phyloP scores from a whole-genome alignment of 2,113 vertebrate species.

The Axis porcinus region DNA sequence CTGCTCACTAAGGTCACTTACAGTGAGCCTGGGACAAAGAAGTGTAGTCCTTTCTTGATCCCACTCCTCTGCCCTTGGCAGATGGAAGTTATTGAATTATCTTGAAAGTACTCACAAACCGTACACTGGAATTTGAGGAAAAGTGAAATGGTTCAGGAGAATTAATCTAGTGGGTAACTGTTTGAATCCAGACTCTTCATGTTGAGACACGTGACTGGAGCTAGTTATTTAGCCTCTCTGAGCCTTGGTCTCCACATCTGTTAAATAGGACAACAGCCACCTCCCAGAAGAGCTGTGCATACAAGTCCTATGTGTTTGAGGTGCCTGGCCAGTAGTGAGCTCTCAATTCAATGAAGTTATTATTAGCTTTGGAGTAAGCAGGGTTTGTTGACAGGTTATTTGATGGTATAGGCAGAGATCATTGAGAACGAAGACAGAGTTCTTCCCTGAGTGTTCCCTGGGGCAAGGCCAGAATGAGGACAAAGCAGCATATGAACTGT shows the following conservation, averaged over 20 bases:
- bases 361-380: conserved; percentile 52
- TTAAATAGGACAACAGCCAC: background rate
- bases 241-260: background rate
- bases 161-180: background rate
- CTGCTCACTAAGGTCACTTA: background rate
- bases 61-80: background rate
- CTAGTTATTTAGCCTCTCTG: background rate
- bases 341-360: background rate
- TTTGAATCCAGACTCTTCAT: background rate
- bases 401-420: conserved; percentile 29
- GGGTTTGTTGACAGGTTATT: conserved; percentile 55
- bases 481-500: background rate
- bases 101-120: background rate
- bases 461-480: conserved; percentile 32
- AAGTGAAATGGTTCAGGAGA: background rate
- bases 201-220: background rate
- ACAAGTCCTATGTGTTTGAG: background rate
- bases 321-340: background rate
- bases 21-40: background rate
- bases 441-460: conserved; percentile 25
- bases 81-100: background rate
- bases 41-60: background rate
- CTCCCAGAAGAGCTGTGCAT: background rate
- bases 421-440: background rate
- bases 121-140: background rate